Evolutionary conservation across 2,113 vertebrate genomes (phyloP).

Genomic region (Coryphaenoides rupestris): DNA sequence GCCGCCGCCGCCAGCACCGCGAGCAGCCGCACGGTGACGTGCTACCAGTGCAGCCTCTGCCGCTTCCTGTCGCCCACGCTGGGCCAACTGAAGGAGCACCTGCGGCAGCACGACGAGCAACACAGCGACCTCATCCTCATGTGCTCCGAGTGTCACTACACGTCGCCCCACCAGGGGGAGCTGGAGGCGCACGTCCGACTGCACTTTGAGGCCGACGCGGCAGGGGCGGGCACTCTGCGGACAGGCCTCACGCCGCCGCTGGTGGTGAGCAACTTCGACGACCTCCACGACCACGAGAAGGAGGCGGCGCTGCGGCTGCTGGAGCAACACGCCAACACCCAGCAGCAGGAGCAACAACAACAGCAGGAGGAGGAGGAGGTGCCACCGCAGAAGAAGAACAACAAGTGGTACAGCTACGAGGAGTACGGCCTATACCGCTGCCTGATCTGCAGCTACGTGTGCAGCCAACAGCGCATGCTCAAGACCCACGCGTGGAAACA

Average conservation of each 20-base stretch:
- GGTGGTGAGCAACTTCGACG: background rate
- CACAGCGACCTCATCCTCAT: slow-evolving; percentile 89
- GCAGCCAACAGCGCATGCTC: slow-evolving; percentile 93
- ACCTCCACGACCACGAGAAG: slow-evolving; percentile 8
- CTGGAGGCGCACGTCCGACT: slow-evolving; percentile 85
- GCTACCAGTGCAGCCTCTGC: slow-evolving; percentile 93
- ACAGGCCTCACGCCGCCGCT: slow-evolving; percentile 20
- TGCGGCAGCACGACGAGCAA: slow-evolving; percentile 88
- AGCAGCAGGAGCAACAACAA: too few species aligned
- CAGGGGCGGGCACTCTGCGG: slow-evolving; percentile 19
- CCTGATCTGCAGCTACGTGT: slow-evolving; percentile 96
- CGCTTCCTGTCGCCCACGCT: slow-evolving; percentile 84
- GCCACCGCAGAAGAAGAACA: slow-evolving; percentile 71
- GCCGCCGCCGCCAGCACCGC: background rate
- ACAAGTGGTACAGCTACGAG: slow-evolving; percentile 92
- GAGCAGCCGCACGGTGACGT: slow-evolving; percentile 74
- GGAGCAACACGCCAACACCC: background rate
- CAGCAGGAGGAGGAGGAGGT: too few species aligned
- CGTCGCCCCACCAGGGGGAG: slow-evolving; percentile 83
- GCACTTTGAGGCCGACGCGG: slow-evolving; percentile 67
- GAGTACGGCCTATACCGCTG: slow-evolving; percentile 93
- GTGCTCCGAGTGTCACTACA: slow-evolving; percentile 89
- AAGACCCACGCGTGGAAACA: slow-evolving; percentile 99
- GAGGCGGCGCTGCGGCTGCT: slow-evolving; percentile 1
- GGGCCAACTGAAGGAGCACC: slow-evolving; percentile 81